Evolutionary conservation across 2,797 vertebrate genomes (phyloP).

Genomic region (Euthynnus affinis): DNA sequence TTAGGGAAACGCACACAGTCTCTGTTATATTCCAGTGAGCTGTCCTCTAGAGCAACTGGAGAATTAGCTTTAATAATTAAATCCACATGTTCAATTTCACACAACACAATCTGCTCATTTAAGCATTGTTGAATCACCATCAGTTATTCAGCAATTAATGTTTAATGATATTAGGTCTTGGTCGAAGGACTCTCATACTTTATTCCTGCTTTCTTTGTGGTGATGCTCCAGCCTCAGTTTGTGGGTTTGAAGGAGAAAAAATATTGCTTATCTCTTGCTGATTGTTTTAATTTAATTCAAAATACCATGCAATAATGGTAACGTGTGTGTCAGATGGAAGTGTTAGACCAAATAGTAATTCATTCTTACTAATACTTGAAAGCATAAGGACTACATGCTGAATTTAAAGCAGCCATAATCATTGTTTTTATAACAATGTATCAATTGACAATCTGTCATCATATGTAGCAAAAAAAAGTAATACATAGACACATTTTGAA

Average conservation of each 20-base stretch:
- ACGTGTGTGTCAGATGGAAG: not conserved
- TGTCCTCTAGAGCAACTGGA: constrained; percentile 1
- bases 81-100: constrained; percentile 30
- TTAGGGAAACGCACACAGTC: constrained; percentile 9
- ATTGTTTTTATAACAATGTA: not conserved
- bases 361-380: not conserved
- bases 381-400: not conserved
- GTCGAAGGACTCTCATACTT: constrained; percentile 28
- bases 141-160: constrained; percentile 52
- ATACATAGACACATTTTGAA: not conserved
- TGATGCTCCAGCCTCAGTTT: constrained; percentile 1
- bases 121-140: constrained; percentile 25
- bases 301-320: not conserved
- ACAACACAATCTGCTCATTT: constrained; percentile 43
- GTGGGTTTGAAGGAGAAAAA: not conserved
- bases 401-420: not conserved
- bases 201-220: constrained; percentile 18
- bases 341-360: not conserved
- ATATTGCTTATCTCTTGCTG: not conserved
- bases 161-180: constrained; percentile 53
- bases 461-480: not conserved
- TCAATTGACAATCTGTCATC: no score
- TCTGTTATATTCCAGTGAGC: constrained; percentile 28
- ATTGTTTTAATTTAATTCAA: not conserved
- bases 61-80: constrained; percentile 50